These are phyloP conservation scores for Gopherus flavomarginatus DNA, from an alignment of 2,113 vertebrate species.

Conservation along the genomic window DNA sequence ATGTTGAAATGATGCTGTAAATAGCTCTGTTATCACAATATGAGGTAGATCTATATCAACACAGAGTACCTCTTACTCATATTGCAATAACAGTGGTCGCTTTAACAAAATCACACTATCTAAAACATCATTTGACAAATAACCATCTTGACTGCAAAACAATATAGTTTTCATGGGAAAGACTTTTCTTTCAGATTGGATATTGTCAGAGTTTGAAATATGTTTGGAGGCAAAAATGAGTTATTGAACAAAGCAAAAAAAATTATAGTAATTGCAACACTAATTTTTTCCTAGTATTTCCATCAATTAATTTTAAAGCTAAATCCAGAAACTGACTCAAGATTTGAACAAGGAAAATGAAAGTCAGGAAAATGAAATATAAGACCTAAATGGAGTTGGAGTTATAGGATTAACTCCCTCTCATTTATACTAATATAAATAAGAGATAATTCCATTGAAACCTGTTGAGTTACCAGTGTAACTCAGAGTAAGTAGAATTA, in stretches of 20 bases:
- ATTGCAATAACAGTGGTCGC: conserved; percentile 39
- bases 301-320: conserved; percentile 8
- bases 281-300: background rate
- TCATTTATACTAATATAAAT: background rate
- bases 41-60: background rate
- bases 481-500: background rate
- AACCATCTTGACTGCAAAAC: background rate
- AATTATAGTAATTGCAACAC: background rate
- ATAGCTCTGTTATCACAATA: conserved; percentile 12
- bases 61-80: conserved; percentile 63
- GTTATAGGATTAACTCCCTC: background rate
- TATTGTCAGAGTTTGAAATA: background rate
- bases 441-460: background rate
- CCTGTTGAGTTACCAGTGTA: background rate
- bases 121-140: conserved; percentile 35
- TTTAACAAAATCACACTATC: conserved; percentile 42
- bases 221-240: background rate
- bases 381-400: background rate
- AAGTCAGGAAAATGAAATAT: background rate
- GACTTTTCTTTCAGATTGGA: too few species aligned
- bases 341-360: background rate
- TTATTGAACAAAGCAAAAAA: conserved; percentile 26
- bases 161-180: background rate
- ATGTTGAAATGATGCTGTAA: background rate
- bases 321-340: conserved; percentile 8